Evolutionary conservation across 2,888 invertebrate species (phyloP), one percentile per base, ranked within the genome.

Genomic region (Trichacis sp.): DNA sequence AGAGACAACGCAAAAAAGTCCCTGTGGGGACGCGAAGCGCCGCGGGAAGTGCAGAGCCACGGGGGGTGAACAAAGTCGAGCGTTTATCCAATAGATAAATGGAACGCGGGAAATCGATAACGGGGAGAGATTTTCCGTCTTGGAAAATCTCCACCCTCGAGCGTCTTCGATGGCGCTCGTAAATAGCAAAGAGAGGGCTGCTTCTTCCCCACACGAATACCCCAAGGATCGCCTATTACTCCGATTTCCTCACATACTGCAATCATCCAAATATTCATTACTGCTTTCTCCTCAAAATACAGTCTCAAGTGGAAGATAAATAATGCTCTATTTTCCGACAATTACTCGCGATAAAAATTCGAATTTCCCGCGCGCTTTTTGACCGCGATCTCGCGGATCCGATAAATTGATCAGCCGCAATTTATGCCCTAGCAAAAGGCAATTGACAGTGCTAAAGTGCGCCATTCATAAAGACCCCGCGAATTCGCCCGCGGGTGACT

Each of bases 191-290:
- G 73, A 73, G 76, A 73, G 75, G 71, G 73, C 68, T 56, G 67
- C 57, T 60, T 62, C 66, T 70, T 71, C 73, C 73, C 77, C 71
- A 70, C 73, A 73, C 73, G 72, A 72, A 68, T 76, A 80, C 84
- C 79, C 82, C 49, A 53, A 71, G 79, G 83, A 75, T 73, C 76
- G 75, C 80, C 82, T 80, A 83, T 83, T 82, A 79, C 77, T 70
- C 74, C 73, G 77, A 79, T 77, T 82, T 81, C 78, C 77, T 76
- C 72, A 72, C 73, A 64, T 69, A 72, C 73, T 73, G 74, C 81
- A 81, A 81, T 83, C 78, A 78, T 79, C 81, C 77, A 79, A 83
- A 78, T 79, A 81, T 81, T 79, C 77, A 77, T 73, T 76, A 80
- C 80, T 73, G 73, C 63, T 66, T 72, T 72, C 62, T 65, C 65